Conservation (phyloP, 2,797 vertebrate species). For the Bradypus variegatus region DNA sequence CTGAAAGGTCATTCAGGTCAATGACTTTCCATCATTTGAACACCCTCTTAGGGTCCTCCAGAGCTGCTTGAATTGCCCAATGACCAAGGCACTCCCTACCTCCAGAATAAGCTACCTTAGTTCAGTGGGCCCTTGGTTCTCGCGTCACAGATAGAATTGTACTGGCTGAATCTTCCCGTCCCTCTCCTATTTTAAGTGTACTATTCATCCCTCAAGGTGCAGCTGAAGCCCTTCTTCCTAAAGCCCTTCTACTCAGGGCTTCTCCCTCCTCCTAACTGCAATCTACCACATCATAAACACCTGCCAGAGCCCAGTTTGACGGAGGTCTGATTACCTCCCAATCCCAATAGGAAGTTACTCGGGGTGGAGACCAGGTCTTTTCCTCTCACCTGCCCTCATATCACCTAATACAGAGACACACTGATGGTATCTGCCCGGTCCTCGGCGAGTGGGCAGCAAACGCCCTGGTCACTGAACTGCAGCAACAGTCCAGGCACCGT, state of each 20-base stretch:
- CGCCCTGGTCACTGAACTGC: too few species aligned
- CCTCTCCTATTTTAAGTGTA: not conserved
- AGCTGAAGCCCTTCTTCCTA: not conserved
- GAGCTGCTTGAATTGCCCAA: not conserved
- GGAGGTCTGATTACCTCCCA: not conserved
- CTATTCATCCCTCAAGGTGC: not conserved
- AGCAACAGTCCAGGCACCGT: fast-evolving
- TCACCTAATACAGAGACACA: not conserved
- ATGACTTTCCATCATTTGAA: not conserved
- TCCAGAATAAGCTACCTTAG: not conserved
- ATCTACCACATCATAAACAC: not conserved
- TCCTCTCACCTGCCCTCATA: not conserved
- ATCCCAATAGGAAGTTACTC: not conserved
- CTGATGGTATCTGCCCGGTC: not conserved
- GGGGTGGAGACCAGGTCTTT: not conserved
- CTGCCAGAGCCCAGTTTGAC: not conserved
- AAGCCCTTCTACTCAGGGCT: not conserved
- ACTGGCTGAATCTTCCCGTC: not conserved
- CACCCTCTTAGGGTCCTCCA: not conserved
- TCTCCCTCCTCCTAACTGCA: not conserved
- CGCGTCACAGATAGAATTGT: not conserved
- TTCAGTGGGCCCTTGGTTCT: not conserved
- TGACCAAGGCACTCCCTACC: not conserved
- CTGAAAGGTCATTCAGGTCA: not conserved
- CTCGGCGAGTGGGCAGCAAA: not conserved